Evolutionary conservation across 1,140 invertebrate species (phyloP), one percentile per base, ranked within the genome.

Genomic region (Cepaea nemoralis): DNA sequence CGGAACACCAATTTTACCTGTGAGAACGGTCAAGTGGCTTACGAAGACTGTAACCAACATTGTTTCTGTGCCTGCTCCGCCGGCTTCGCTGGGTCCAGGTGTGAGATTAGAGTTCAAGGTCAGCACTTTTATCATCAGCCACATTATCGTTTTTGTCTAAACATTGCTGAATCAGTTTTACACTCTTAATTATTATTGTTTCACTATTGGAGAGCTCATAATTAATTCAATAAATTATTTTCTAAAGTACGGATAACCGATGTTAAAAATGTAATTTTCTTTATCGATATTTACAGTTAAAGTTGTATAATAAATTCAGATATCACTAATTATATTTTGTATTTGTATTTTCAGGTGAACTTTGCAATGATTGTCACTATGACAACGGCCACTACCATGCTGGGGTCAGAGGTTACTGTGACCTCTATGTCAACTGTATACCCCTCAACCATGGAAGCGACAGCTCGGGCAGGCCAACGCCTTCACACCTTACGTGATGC

Each of bases 101-200:
- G 83, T 80, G 80, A 84, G 48, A 79, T 82, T 22, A 73, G 24
- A 31, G 37, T 84, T 14, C 24, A 42, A 37, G 66, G 83, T 84
- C 69, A 82, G 1, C 19, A 37, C 14, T 24, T 10, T 55, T 14
- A 10, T 14, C n/a, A 55, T 55, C 2, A 55, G 19, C 8, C 22
- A n/a, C n/a, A n/a, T n/a, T n/a, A n/a, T n/a, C n/a, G n/a, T n/a
- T n/a, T n/a, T n/a, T n/a, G n/a, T n/a, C n/a, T n/a, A n/a, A n/a
- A n/a, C n/a, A n/a, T n/a, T n/a, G n/a, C n/a, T n/a, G n/a, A n/a
- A n/a, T n/a, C n/a, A n/a, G n/a, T n/a, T n/a, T n/a, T n/a, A n/a
- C n/a, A n/a, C n/a, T n/a, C n/a, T n/a, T n/a, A n/a, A n/a, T n/a
- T n/a, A n/a, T n/a, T n/a, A n/a, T n/a, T n/a, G n/a, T n/a, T n/a